Evolutionary conservation across 1,140 invertebrate genomes (phyloP).

Genomic region (Hycleus phaleratus): DNA sequence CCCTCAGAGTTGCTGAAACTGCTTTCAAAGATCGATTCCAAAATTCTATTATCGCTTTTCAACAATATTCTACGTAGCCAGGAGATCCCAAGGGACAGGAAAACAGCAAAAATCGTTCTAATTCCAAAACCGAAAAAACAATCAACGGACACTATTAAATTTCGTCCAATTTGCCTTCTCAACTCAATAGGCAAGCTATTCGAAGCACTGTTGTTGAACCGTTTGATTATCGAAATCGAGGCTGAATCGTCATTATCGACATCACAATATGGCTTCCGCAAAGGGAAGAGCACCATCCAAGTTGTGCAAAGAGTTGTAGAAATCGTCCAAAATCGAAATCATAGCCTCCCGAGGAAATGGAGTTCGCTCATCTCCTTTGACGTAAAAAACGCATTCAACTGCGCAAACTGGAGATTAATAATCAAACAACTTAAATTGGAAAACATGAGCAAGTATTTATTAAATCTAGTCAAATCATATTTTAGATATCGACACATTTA

Average conservation of each 20-base stretch:
- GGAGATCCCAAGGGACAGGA: background rate
- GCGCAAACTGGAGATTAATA: too few relatives aligned
- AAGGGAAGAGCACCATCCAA: conserved; percentile 14
- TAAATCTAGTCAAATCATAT: too few relatives aligned
- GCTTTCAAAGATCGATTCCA: background rate
- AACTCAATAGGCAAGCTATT: conserved; percentile 28
- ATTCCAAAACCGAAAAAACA: background rate
- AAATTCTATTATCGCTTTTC: background rate
- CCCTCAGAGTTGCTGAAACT: conserved; percentile 9
- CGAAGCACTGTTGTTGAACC: conserved; percentile 22
- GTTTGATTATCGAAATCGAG: conserved; percentile 19
- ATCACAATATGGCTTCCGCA: conserved; percentile 24
- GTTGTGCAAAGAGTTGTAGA: too few relatives aligned
- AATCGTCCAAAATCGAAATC: too few relatives aligned
- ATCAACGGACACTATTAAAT: conserved; percentile 7
- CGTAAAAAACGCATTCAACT: too few relatives aligned
- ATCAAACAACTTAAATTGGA: too few relatives aligned
- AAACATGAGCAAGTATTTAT: too few relatives aligned
- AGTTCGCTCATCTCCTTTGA: background rate
- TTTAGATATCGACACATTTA: too few relatives aligned
- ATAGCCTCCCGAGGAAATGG: too few relatives aligned
- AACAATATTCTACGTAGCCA: background rate
- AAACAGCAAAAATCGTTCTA: background rate
- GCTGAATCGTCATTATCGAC: conserved; percentile 7
- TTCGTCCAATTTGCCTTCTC: conserved; percentile 34